Percentiles rank a stretch among this genome's conserved stretches.
Conservation (phyloP, 2,888 invertebrate genomes). For the Idaea aversata region DNA sequence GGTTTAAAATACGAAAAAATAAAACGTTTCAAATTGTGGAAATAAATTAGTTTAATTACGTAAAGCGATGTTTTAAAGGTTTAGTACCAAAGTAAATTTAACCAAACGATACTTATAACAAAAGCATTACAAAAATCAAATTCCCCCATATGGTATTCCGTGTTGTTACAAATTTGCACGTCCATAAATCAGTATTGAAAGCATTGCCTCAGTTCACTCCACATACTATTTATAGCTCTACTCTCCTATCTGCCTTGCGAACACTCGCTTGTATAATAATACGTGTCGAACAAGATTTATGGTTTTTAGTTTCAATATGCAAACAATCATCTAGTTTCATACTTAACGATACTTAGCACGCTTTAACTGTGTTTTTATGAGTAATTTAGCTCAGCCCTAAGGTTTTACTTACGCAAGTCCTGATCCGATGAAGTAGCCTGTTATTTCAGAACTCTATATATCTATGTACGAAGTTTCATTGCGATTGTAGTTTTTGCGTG, state of each 20-base stretch:
- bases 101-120: background rate
- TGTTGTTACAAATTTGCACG: constrained; percentile 57
- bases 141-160: constrained; percentile 31
- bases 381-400: background rate
- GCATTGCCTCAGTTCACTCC: constrained; percentile 26
- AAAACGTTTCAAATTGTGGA: no score
- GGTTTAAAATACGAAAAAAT: no score
- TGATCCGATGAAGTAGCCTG: no score
- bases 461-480: no score
- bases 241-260: background rate
- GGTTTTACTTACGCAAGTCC: no score
- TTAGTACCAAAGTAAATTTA: background rate
- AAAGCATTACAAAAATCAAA: background rate
- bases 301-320: background rate
- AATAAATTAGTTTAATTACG: no score
- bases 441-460: no score
- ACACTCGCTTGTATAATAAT: background rate
- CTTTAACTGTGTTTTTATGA: background rate
- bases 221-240: background rate
- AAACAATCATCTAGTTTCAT: background rate
- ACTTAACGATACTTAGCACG: background rate
- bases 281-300: background rate
- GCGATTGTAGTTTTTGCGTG: no score
- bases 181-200: constrained; percentile 61
- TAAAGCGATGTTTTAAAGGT: background rate